Evolutionary conservation across 2,797 vertebrate species (phyloP), one percentile per base, ranked within the genome.

Genomic region (Sparus aurata): DNA sequence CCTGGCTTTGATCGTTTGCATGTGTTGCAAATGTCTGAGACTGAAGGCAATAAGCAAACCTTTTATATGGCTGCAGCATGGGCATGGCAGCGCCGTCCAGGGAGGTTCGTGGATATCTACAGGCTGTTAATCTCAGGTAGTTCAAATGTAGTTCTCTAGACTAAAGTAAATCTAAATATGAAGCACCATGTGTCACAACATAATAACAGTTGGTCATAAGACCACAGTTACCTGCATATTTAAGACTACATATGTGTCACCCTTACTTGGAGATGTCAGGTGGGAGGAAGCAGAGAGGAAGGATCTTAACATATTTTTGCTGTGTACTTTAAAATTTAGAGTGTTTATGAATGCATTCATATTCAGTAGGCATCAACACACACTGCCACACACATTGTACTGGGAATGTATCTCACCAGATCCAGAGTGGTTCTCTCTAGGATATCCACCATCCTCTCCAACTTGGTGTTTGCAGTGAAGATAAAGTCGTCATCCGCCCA

Each of bases 401-500:
- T 38, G 16, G 11, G 10, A 3, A 47, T 38, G 23, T 8, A 49
- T 69, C 95, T 94, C 90, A 99, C 97, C 95, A 99, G 87, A 90
- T 99, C 97, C 77, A 99, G 85, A 11, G 94, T 95, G 18, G 97
- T 97, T 82, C 82, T 95, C 91, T 99, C 97, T 43, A 99, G 90
- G 64, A 99, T 94, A 1, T 98, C 97, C 90, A 99, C 96, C 87
- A 99, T 95, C 79, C 93, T 97, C 92, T 99, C 97, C 80, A 99
- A 85, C 74, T 95, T 96, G 8, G 98, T 99, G 69, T 94, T 96
- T 41, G 92, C 88, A 0, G 96, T 96, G 89, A 99, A 99, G 90
- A 98, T 87, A 50, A 98, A 99, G 76, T 99, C 97, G 22, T 99
- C 98, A 77, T 99, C 98, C 63, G 95, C 97, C 97, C 97, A 98